phyloP scores from a whole-genome alignment of 2,113 vertebrate species.

The Trinectes maculatus region DNA sequence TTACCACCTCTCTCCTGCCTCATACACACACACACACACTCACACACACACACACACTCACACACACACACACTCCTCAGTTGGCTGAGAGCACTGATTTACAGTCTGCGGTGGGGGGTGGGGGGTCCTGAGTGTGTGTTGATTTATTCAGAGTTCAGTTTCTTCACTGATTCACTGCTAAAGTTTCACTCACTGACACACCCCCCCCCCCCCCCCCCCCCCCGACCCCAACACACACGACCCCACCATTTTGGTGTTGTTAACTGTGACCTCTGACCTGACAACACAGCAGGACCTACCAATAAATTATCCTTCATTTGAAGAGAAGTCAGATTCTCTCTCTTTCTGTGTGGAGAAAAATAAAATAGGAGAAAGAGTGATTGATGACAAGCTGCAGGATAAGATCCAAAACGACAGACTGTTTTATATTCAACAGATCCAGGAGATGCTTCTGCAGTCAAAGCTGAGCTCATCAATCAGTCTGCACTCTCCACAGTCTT shows the following conservation, averaged over 20 bases:
- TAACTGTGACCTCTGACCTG: conserved; percentile 52
- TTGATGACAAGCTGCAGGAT: conserved; percentile 68
- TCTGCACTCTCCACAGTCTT: conserved; percentile 42
- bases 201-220: not conserved
- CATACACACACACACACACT: not conserved
- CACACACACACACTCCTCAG: not conserved
- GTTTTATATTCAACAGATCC: conserved; percentile 15
- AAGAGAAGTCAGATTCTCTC: conserved; percentile 55
- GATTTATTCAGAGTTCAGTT: conserved; percentile 16
- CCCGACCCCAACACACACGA: not conserved
- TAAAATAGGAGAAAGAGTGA: conserved; percentile 56
- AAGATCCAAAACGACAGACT: conserved; percentile 18
- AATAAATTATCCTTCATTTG: conserved; percentile 74
- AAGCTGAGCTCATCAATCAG: conserved; percentile 77
- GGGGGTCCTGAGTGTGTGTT: not conserved
- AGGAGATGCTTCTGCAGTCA: conserved; percentile 62
- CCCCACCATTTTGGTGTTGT: conserved; percentile 13
- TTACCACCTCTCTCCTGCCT: not conserved
- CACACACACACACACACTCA: not conserved
- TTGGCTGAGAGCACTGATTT: conserved; percentile 33
- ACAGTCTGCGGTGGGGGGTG: conserved; percentile 24
- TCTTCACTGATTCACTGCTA: conserved; percentile 51
- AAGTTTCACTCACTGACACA: conserved; percentile 1
- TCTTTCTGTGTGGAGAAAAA: conserved; percentile 21
- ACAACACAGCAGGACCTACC: conserved; percentile 60